Percentiles rank a stretch among this genome's conserved stretches.
phyloP scores from a whole-genome alignment of 2,797 vertebrate genomes.

The Manis javanica region DNA sequence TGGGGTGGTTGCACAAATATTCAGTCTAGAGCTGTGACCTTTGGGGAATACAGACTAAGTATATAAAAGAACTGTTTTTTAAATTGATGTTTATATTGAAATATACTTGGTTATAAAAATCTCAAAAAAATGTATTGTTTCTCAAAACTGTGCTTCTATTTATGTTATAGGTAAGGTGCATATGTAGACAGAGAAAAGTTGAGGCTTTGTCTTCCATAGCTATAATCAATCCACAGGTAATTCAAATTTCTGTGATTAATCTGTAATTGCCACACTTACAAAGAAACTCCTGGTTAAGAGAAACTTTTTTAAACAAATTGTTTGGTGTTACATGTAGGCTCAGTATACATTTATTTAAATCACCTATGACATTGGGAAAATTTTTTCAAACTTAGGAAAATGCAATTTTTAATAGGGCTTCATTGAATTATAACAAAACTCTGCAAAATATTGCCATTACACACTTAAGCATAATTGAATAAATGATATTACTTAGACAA shows the following conservation, averaged over 20 bases:
- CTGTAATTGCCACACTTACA: conserved; percentile 2
- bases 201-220: neutral
- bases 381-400: neutral
- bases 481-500: conserved; percentile 64
- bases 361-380: neutral
- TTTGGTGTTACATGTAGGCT: neutral
- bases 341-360: neutral
- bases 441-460: conserved; percentile 53
- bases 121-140: neutral
- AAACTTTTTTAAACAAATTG: neutral
- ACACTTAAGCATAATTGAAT: conserved; percentile 53
- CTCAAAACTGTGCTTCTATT: neutral
- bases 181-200: neutral
- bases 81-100: neutral
- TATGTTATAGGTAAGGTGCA: neutral
- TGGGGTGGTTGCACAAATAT: neutral
- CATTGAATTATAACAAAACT: neutral
- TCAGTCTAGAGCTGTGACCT: neutral
- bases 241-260: neutral
- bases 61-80: neutral
- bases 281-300: neutral
- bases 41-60: neutral
- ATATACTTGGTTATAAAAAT: neutral
- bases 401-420: conserved; percentile 16
- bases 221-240: neutral